Evolutionary conservation across 2,113 vertebrate species (phyloP).

Genomic region (Channa maculata): DNA sequence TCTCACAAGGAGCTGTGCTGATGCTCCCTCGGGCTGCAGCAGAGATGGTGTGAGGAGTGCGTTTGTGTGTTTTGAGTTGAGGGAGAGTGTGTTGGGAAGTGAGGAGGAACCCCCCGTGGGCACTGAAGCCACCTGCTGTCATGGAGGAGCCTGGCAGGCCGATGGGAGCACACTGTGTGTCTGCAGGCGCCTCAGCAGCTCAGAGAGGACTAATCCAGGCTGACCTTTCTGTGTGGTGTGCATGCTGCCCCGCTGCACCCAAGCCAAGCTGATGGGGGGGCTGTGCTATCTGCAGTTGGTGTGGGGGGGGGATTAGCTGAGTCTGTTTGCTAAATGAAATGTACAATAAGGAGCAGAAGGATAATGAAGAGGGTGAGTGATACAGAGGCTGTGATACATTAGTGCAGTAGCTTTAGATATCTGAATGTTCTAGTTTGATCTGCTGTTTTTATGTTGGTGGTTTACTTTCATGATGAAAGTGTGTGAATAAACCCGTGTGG

Average conservation of each 20-base stretch:
- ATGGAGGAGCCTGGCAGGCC: not conserved
- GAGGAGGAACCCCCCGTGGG: not conserved
- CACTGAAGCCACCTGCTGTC: constrained; percentile 44
- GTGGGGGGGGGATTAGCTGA: not conserved
- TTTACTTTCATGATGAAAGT: no score
- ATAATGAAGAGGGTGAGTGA: not conserved
- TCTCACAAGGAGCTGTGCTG: constrained; percentile 2
- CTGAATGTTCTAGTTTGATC: no score
- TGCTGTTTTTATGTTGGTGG: no score
- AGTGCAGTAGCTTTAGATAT: not conserved
- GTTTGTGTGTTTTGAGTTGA: not conserved
- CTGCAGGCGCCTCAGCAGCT: constrained; percentile 15
- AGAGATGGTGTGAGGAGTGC: constrained; percentile 13
- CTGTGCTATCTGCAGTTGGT: not conserved
- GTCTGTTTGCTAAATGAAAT: not conserved
- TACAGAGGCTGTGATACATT: no score
- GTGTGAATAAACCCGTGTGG: no score
- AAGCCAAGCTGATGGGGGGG: constrained; percentile 38
- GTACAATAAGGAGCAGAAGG: no score
- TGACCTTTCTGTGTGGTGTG: constrained; percentile 63
- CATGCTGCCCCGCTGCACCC: not conserved
- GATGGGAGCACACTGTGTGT: constrained; percentile 32
- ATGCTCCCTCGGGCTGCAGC: constrained; percentile 18
- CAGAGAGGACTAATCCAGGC: constrained; percentile 45
- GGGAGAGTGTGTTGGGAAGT: not conserved